Base-by-base conservation (phyloP, 1,140 invertebrate species). In the Tetranychus urticae region DNA sequence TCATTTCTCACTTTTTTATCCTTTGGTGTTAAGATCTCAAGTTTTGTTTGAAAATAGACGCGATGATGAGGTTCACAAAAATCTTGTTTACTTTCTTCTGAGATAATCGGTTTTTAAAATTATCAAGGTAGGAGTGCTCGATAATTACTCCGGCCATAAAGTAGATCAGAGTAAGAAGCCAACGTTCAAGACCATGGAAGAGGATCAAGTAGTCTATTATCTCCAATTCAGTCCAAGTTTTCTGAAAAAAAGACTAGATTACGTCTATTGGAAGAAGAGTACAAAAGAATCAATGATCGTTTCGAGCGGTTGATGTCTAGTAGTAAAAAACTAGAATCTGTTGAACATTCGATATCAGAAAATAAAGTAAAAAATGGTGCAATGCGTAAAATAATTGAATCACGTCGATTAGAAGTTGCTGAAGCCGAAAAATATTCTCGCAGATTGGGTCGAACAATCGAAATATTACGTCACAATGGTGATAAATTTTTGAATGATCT, bases 191-290 rank as follows among this genome's bases (percentile, higher is more conserved):
- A n/a, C 13, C 50, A 33, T 52, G n/a, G n/a, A 4, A 8, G n/a
- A 52, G 23, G 7, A 6, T 13, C 31, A 23, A 23, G 23, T 23
- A 23, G 23, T 31, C 23, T 7, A n/a, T 13, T n/a, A 52, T n/a
- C 50, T n/a, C 50, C n/a, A 52, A 31, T 52, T n/a, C 7, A 34
- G 34, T 80, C 83, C 74, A 78, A 80, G 78, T 82, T 78, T 73
- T 73, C 77, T 62, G 80, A 82, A 65, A 82, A 82, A 71, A 78
- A 81, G 67, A 67, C 77, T 65, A 75, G 78, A 65, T 69, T 81
- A 52, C 31, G 50, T n/a, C 7, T 31, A 6, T n/a, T 52, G 23
- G 39, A 56, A 23, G 13, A 37, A 61, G 12, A 56, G n/a, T 13
- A 61, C 54, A 36, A 45, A 47, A 14, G 36, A 37, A 45, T 56